These are phyloP conservation scores for Anguilla pacifica DNA, from an alignment of 2,797 vertebrate species.

Conservation along the genomic window DNA sequence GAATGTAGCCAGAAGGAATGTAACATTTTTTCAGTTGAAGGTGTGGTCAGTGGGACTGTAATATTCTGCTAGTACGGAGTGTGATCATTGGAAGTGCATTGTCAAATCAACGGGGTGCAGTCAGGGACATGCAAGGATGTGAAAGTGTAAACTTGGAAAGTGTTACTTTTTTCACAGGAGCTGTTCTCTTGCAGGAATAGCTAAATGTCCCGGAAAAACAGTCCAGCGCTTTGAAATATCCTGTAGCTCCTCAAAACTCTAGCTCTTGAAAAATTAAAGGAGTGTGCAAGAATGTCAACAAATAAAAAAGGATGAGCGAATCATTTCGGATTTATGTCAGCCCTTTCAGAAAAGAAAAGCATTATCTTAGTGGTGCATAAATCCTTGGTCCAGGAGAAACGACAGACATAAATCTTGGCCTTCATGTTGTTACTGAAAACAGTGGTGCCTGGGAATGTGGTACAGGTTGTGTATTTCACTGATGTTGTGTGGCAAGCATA, in stretches of 20 bases:
- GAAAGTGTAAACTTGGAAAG: neutral
- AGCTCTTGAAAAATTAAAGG: neutral
- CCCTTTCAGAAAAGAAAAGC: constrained; percentile 55
- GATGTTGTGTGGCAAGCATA: constrained; percentile 9
- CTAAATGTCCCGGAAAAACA: neutral
- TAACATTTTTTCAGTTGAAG: neutral
- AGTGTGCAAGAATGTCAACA: constrained; percentile 51
- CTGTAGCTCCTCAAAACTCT: neutral
- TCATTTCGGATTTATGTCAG: constrained; percentile 59
- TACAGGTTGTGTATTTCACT: constrained; percentile 10
- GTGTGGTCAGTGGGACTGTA: neutral
- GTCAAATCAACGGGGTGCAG: neutral
- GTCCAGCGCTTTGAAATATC: too few relatives aligned
- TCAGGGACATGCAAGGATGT: neutral
- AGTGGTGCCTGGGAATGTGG: constrained; percentile 4
- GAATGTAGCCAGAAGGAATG: neutral
- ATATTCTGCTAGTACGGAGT: neutral
- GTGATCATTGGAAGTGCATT: neutral
- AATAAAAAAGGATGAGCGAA: constrained; percentile 57
- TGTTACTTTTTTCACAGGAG: neutral
- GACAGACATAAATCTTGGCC: constrained; percentile 13
- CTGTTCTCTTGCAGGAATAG: neutral
- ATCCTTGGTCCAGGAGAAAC: constrained; percentile 55
- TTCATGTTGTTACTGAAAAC: neutral
- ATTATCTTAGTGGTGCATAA: constrained; percentile 63